Base-by-base conservation (phyloP, 2,113 vertebrate genomes). In the Potamarius usumacintae region DNA sequence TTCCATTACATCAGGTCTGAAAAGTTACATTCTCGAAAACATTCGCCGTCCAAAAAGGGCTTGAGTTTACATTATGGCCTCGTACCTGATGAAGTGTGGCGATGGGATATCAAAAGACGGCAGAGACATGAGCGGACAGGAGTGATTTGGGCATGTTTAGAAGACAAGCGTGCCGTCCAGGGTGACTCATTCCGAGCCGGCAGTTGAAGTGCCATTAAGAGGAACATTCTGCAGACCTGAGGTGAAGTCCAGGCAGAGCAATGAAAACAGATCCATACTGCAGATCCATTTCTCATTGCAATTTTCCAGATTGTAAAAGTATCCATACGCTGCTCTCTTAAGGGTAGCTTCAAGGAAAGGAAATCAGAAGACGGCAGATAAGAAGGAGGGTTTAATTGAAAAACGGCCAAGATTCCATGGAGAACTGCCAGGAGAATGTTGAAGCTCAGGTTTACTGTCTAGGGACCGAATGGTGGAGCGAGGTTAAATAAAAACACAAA, bases 211-310 rank as follows among this genome's bases (percentile, higher is more conserved):
- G 48, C 50, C 85, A 10, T 87, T 78, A 63, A 55, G 58, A 62
- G 30, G 84, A 88, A 88, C 83, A 53, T 82, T 90, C 52, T 78
- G 79, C 90, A 92, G 90, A 65, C n/a, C 86, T 55, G 81, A 67
- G 65, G 62, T 77, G 63, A 83, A 25, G 52, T 62, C 72, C 65
- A 81, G 58, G 71, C 69, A 87, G 83, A 78, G 48, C 52, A 60
- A 82, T 76, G 81, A 84, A 74, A 88, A 63, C 82, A 82, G 83
- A 78, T 81, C 22, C 34, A 57, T 84, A 5, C 65, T 11, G 72
- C 53, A 78, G 57, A 22, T 74, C 55, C 42, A 10, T 86, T 30
- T 87, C 30, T 81, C 22, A 4, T n/a, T 55, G 22, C 63, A 53
- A 60, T 42, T 58, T 77, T 85, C 82, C 48, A 86, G 71, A 78